These are phyloP conservation scores for Arctia plantaginis DNA, from an alignment of 2,888 invertebrate genomes.

Conservation along the genomic window DNA sequence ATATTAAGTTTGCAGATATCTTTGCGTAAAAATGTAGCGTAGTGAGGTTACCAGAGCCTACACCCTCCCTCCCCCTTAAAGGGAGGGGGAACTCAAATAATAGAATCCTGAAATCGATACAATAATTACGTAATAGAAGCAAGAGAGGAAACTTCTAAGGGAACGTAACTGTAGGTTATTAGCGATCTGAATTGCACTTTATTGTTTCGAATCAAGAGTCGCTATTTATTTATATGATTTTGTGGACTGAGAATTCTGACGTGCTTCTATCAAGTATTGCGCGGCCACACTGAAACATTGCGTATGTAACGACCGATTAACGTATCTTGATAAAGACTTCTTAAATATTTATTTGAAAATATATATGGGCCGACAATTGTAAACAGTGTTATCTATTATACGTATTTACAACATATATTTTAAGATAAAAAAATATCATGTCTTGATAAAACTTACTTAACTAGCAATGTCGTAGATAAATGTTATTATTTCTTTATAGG, in stretches of 20 bases:
- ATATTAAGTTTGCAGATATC: background rate
- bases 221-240: background rate
- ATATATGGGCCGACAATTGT: constrained; percentile 35
- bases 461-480: background rate
- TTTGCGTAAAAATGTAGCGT: background rate
- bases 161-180: too few species aligned
- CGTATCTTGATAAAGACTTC: background rate
- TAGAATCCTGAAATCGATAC: too few species aligned
- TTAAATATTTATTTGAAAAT: background rate
- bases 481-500: background rate
- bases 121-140: too few species aligned
- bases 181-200: background rate
- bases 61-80: too few species aligned
- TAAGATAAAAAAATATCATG: constrained; percentile 35
- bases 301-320: too few species aligned
- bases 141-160: too few species aligned
- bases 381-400: constrained; percentile 36
- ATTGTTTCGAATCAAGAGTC: background rate
- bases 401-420: constrained; percentile 19
- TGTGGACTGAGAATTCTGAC: background rate
- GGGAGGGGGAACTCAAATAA: too few species aligned
- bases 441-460: constrained; percentile 4
- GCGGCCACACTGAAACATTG: background rate
- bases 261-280: too few species aligned
- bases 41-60: too few species aligned